These are phyloP conservation scores for Vanacampus margaritifer DNA, from an alignment of 2,113 vertebrate genomes.

Conservation along the genomic window DNA sequence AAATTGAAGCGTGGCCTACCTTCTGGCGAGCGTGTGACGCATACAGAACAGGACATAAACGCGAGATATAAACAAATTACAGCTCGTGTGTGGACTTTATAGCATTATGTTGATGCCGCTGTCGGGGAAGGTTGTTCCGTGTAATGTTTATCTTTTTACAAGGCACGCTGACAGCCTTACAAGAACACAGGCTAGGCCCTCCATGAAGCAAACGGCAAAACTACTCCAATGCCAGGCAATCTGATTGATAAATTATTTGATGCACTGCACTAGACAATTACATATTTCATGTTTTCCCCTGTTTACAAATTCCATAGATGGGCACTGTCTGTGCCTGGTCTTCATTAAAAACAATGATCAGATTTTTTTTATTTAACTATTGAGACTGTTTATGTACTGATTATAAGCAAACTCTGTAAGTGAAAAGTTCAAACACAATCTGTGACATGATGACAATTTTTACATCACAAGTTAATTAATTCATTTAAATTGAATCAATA, in stretches of 20 bases:
- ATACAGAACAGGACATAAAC: not conserved
- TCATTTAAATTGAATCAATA: no score
- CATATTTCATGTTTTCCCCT: not conserved
- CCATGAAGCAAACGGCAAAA: not conserved
- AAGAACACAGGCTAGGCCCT: not conserved
- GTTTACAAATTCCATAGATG: no score
- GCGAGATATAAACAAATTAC: not conserved
- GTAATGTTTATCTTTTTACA: conserved; percentile 9
- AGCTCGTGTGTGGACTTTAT: not conserved
- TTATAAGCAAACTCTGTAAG: no score
- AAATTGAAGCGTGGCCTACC: not conserved
- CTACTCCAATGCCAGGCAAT: not conserved
- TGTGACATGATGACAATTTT: no score
- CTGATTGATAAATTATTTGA: not conserved
- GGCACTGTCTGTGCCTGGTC: not conserved
- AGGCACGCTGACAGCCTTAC: conserved; percentile 1
- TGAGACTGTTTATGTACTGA: no score
- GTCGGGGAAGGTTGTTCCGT: not conserved
- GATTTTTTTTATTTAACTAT: no score
- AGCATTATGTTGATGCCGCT: conserved; percentile 9
- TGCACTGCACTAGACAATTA: not conserved
- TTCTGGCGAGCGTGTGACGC: not conserved
- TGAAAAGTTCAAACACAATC: no score
- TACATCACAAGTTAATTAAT: no score
- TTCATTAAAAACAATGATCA: not conserved